phyloP scores from a whole-genome alignment of 2,797 vertebrate genomes.

The Myioborus melanocephalus region DNA sequence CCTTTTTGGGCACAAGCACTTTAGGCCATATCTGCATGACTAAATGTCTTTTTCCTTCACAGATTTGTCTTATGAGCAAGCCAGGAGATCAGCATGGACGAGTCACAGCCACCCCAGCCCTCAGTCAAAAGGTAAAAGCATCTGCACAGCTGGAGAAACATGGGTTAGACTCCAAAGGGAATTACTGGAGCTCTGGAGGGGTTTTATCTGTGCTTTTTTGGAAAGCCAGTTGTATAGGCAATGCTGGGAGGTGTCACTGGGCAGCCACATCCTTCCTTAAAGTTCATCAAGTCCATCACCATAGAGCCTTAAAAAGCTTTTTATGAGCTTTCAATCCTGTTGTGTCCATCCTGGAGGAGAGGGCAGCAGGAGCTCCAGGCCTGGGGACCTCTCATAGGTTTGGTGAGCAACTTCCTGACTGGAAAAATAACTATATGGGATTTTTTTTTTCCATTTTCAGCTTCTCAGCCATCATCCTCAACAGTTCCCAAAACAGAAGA shows the following conservation, averaged over 20 bases:
- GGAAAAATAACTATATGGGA: not conserved
- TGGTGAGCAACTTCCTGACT: not conserved
- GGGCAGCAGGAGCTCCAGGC: not conserved
- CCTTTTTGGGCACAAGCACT: not conserved
- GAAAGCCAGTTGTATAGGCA: not conserved
- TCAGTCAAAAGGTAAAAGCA: conserved; percentile 81
- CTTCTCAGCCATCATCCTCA: conserved; percentile 81
- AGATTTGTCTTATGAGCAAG: conserved; percentile 86
- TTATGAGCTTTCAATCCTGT: not conserved
- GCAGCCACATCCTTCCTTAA: not conserved
- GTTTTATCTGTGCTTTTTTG: not conserved
- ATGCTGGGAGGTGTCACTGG: not conserved
- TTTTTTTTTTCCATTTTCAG: conserved; percentile 65
- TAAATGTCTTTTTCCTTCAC: conserved; percentile 12
- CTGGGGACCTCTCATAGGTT: not conserved
- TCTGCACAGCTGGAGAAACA: not conserved
- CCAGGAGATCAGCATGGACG: conserved; percentile 84
- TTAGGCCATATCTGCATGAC: not conserved
- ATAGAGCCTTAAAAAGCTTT: not conserved
- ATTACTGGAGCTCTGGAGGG: not conserved
- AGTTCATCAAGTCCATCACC: not conserved
- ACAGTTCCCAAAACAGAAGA: conserved; percentile 87
- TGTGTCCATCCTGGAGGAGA: not conserved
- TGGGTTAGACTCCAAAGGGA: not conserved
- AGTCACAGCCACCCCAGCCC: conserved; percentile 78